Evolutionary conservation across 2,113 vertebrate species (phyloP).

Genomic region (Zeus faber): DNA sequence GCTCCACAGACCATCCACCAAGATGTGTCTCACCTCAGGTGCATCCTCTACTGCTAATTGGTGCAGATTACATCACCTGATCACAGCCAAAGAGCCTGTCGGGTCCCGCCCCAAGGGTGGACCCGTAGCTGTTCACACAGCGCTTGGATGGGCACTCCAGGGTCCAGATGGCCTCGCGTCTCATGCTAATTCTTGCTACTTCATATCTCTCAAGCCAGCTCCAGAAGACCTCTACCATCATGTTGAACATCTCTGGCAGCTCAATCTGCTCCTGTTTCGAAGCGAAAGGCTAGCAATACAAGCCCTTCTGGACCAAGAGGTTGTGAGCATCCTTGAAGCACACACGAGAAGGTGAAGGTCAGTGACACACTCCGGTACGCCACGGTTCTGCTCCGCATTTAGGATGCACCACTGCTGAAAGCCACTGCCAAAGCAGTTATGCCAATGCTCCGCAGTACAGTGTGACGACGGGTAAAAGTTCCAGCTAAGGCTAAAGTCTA

Average conservation of each 20-base stretch:
- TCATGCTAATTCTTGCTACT: too few species aligned
- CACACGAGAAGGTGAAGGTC: background rate
- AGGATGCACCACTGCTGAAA: background rate
- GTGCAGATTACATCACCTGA: too few species aligned
- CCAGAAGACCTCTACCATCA: background rate
- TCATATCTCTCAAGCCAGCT: too few species aligned
- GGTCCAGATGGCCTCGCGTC: too few species aligned
- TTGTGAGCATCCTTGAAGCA: background rate
- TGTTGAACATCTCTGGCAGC: background rate
- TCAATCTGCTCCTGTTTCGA: background rate
- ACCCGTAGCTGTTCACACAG: too few species aligned
- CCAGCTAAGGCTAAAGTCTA: background rate
- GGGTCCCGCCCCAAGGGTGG: too few species aligned
- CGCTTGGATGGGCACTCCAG: too few species aligned
- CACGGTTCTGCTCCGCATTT: background rate
- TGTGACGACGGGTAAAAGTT: background rate
- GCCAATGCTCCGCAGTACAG: background rate
- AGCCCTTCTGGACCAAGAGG: constrained; percentile 7
- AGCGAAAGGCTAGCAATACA: background rate
- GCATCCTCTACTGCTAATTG: too few species aligned
- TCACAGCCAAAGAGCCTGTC: too few species aligned
- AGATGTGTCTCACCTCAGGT: too few species aligned
- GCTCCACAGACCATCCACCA: too few species aligned
- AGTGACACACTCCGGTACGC: background rate
- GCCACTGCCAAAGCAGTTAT: background rate